These are phyloP conservation scores for Daktulosphaira vitifoliae DNA, from an alignment of 1,140 invertebrate species.

Conservation along the genomic window DNA sequence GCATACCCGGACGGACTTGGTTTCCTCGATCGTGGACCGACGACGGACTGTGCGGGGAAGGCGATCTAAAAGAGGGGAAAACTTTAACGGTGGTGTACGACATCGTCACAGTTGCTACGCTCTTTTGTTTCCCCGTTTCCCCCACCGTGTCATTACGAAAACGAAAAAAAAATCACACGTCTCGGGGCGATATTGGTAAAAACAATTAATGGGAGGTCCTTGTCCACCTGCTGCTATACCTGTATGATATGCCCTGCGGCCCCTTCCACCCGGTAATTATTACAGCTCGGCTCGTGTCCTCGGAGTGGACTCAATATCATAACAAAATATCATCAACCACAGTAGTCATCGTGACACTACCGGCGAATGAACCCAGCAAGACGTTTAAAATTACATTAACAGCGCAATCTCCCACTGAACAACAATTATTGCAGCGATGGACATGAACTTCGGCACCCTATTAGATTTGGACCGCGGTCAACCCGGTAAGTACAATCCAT, in stretches of 20 bases:
- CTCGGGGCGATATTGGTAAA: background rate
- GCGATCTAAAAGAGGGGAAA: background rate
- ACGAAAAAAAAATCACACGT: background rate
- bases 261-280: background rate
- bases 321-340: background rate
- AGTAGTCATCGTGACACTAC: background rate
- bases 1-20: background rate
- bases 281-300: background rate
- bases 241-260: background rate
- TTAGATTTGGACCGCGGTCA: conserved; percentile 12
- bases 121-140: too few species aligned
- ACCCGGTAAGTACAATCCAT: conserved; percentile 1
- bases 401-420: too few species aligned
- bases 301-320: background rate
- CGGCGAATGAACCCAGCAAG: background rate
- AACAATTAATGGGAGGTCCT: background rate
- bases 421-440: background rate
- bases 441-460: conserved; percentile 7
- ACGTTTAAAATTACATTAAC: background rate
- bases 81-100: conserved; percentile 17
- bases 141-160: background rate
- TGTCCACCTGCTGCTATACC: too few species aligned
- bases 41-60: background rate
- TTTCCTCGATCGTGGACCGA: too few species aligned
- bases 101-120: background rate